phyloP scores from a whole-genome alignment of 2,113 vertebrate genomes.

The Phycodurus eques region DNA sequence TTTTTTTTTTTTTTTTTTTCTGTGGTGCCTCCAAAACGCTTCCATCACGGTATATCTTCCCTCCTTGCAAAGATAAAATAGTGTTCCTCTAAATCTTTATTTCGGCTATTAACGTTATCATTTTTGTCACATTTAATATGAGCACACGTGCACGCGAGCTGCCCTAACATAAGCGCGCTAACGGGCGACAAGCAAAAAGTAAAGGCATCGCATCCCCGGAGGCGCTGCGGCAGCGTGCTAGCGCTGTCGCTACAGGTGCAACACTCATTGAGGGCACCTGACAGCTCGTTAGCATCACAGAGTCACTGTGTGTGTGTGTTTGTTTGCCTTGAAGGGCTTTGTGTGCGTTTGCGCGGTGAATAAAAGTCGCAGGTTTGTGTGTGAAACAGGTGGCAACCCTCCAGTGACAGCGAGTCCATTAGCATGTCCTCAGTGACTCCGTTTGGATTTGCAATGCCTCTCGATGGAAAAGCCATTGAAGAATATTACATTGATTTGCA shows the following conservation, averaged over 20 bases:
- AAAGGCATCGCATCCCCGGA: not conserved
- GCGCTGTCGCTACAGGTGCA: not conserved
- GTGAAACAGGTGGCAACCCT: not conserved
- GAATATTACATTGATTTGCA: too few relatives aligned
- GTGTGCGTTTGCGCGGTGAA: not conserved
- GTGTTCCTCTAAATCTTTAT: too few relatives aligned
- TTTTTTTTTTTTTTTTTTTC: too few relatives aligned
- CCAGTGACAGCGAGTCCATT: not conserved
- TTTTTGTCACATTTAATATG: too few relatives aligned
- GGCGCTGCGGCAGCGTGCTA: not conserved
- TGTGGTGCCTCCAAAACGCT: too few relatives aligned
- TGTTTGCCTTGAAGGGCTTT: not conserved
- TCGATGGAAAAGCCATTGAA: not conserved
- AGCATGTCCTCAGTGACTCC: not conserved
- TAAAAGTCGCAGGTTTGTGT: not conserved
- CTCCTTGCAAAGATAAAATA: too few relatives aligned
- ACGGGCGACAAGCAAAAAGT: not conserved
- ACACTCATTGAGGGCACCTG: not conserved
- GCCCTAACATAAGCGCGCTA: not conserved
- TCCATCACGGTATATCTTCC: too few relatives aligned
- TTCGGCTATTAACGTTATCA: too few relatives aligned
- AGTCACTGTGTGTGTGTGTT: not conserved
- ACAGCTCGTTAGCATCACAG: not conserved
- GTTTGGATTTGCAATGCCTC: not conserved
- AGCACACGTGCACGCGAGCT: not conserved